Base-by-base conservation (phyloP, 1,140 invertebrate genomes). In the Drosophila albomicans region DNA sequence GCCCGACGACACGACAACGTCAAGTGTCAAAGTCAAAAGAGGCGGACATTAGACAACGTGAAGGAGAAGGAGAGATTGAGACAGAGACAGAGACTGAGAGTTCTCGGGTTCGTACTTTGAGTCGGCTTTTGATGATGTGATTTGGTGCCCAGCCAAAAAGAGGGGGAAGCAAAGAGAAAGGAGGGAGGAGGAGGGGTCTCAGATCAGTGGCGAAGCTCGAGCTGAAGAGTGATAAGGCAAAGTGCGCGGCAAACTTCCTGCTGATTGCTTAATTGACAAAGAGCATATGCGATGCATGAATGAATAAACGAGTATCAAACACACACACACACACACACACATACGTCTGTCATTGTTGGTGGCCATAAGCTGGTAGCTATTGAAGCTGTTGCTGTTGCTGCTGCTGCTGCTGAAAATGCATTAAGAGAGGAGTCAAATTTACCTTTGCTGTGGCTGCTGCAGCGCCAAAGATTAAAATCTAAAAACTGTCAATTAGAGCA, bases 241-340 rank as follows among this genome's bases (percentile, higher is more conserved):
- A 88, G 78, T 88, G 85, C 85, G 85, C 78, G 73, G 85, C 85
- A 85, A 89, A 88, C 85, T 88, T 89, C 85, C 85, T 88, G 85
- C 85, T 89, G 85, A 88, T 88, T 88, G 85, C 85, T 88, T 88
- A 88, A 88, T 88, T 88, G 84, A 89, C 84, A 88, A 88, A 88
- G 81, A 88, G 84, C 85, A 89, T 88, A 88, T 89, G 85, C 63
- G 85, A 85, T 85, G 85, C 85, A 89, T 88, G 85, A 88, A 88
- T 89, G 85, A 88, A 88, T 88, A 88, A 74, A 61, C 57, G 71
- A 59, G 49, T 75, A 79, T 73, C 65, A 71, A 82, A 13, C 41
- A 5, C 78, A 77, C 58, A 73, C 43, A 49, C 43, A 64, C 35
- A 11, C 52, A 54, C 58, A 64, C 58, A 15, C 41, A 41, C 15